Percentiles rank a stretch among this genome's conserved stretches.
phyloP scores from a whole-genome alignment of 2,113 vertebrate genomes.

The Cavia porcellus region DNA sequence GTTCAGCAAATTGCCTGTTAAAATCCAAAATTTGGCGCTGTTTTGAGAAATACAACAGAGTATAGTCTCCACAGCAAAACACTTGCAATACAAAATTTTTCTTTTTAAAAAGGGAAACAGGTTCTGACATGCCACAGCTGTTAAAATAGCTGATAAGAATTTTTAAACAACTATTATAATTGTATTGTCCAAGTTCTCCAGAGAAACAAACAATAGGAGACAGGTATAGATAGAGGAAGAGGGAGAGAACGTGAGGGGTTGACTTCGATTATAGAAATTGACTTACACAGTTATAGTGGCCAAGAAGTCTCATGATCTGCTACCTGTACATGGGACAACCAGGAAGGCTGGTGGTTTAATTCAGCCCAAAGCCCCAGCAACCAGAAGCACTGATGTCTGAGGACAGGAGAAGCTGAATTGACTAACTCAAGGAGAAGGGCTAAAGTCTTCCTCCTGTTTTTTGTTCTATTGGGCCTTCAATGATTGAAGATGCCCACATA shows the following conservation, averaged over 20 bases:
- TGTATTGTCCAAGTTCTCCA: neutral
- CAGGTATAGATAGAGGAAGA: neutral
- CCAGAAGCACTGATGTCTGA: neutral
- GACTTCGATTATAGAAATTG: neutral
- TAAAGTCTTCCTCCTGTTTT: neutral
- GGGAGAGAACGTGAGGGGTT: neutral
- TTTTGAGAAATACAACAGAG: constrained; percentile 42
- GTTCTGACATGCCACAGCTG: neutral
- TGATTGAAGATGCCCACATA: neutral
- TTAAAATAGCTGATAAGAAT: constrained; percentile 28
- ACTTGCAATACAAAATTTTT: neutral
- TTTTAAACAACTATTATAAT: constrained; percentile 7
- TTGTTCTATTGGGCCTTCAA: neutral
- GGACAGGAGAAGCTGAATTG: neutral
- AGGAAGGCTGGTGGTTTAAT: neutral
- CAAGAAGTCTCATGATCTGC: neutral
- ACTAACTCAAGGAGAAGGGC: neutral
- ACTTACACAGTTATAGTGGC: neutral
- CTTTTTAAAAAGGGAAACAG: neutral
- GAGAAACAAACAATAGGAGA: neutral
- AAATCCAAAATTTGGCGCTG: neutral
- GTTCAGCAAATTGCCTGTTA: neutral
- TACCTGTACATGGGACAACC: neutral
- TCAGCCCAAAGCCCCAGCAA: neutral
- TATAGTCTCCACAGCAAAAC: neutral